phyloP scores from a whole-genome alignment of 2,888 invertebrate genomes.

The Drosophila borealis region DNA sequence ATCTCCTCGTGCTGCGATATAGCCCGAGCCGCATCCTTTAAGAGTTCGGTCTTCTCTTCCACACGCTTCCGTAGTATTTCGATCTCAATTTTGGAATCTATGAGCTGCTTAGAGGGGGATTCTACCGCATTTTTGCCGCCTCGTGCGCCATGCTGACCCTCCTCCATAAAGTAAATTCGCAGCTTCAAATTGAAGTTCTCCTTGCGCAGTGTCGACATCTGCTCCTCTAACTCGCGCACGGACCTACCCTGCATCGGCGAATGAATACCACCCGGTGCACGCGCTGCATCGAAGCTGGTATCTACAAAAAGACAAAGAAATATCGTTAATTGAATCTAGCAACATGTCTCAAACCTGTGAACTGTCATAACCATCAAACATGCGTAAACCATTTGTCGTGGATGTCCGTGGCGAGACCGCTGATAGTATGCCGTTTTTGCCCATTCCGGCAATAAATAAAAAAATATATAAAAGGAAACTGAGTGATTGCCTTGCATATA shows the following conservation, averaged over 20 bases:
- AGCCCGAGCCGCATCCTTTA: slow-evolving; percentile 94
- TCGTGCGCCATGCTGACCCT: slow-evolving; percentile 86
- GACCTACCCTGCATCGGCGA: slow-evolving; percentile 88
- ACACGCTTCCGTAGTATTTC: slow-evolving; percentile 91
- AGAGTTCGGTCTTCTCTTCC: slow-evolving; percentile 92
- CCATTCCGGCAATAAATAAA: slow-evolving; percentile 36
- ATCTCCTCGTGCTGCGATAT: slow-evolving; percentile 90
- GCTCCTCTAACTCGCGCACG: slow-evolving; percentile 96
- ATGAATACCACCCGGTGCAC: slow-evolving; percentile 48
- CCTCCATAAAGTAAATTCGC: slow-evolving; percentile 95
- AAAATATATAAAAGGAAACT: slow-evolving; percentile 39
- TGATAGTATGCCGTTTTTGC: slow-evolving; percentile 26
- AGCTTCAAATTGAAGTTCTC: slow-evolving; percentile 97
- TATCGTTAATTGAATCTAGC: background rate
- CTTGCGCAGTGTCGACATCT: slow-evolving; percentile 92
- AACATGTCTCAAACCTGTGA: background rate
- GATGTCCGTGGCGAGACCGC: slow-evolving; percentile 8
- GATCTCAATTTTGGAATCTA: slow-evolving; percentile 90
- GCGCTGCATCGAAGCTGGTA: slow-evolving; percentile 60
- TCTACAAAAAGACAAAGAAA: slow-evolving; percentile 27
- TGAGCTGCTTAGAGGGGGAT: slow-evolving; percentile 87
- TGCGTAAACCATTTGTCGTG: background rate
- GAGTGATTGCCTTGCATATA: slow-evolving; percentile 26
- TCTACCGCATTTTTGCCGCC: slow-evolving; percentile 69
- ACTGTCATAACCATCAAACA: slow-evolving; percentile 5